Conservation (phyloP, 2,113 vertebrate genomes). For the Pardalotus punctatus region DNA sequence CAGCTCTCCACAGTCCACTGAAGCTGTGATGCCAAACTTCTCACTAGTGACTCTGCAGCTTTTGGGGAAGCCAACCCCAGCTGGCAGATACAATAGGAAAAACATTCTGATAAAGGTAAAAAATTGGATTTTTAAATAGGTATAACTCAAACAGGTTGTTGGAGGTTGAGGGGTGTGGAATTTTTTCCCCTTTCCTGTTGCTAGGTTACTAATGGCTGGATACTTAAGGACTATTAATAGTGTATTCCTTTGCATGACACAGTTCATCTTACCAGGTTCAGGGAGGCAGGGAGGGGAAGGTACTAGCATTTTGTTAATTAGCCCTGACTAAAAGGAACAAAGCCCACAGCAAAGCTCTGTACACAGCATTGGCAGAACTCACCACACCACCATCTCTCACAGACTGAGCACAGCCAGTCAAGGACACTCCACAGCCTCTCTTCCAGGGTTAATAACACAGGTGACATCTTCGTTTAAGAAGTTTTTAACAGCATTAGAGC, state of each 20-base stretch:
- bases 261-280: background rate
- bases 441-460: fast-evolving
- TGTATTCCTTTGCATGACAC: background rate
- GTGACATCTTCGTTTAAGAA: background rate
- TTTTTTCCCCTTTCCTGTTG: too few species aligned
- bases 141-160: background rate
- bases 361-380: background rate
- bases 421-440: background rate
- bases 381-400: background rate
- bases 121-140: background rate
- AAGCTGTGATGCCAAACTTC: background rate
- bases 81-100: background rate
- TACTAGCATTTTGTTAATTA: background rate
- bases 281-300: background rate
- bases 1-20: background rate
- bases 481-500: background rate
- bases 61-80: background rate
- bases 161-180: too few species aligned
- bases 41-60: background rate
- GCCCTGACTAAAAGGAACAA: background rate
- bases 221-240: too few species aligned
- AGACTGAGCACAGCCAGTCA: background rate
- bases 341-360: background rate
- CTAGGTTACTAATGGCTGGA: too few species aligned
- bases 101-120: background rate